Conservation (phyloP, 2,888 invertebrate genomes). For the Micoletzkya japonica region DNA sequence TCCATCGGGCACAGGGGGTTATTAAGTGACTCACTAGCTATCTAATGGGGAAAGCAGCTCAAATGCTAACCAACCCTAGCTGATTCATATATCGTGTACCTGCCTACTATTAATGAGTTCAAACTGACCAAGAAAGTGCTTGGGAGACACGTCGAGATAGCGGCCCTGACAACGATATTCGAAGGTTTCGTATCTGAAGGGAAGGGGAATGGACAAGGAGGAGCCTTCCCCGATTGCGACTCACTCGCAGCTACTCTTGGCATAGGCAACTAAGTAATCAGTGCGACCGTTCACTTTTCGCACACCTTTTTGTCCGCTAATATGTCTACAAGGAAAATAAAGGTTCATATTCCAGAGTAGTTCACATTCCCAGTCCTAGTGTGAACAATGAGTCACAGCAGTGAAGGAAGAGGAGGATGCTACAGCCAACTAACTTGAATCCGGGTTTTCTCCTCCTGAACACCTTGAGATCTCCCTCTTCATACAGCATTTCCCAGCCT, state of each 20-base stretch:
- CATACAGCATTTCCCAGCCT: constrained; percentile 48
- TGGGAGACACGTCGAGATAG: constrained; percentile 16
- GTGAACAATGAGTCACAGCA: no score
- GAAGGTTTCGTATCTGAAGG: constrained; percentile 15
- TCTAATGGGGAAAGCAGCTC: background rate
- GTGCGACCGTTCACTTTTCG: no score
- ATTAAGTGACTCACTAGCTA: background rate
- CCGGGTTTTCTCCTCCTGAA: constrained; percentile 33
- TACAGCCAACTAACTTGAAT: constrained; percentile 36
- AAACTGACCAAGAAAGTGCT: constrained; percentile 20
- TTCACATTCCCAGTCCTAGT: no score
- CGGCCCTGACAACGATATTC: constrained; percentile 27
- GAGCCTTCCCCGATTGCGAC: no score
- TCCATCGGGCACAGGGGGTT: background rate
- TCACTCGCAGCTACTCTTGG: no score
- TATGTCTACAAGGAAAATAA: no score
- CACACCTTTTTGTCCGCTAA: no score
- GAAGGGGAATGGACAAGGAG: no score
- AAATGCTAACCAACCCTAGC: background rate
- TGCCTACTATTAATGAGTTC: background rate
- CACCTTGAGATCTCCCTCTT: constrained; percentile 22
- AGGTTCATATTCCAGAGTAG: no score
- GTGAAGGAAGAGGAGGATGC: no score
- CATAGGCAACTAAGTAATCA: no score
- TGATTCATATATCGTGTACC: background rate